Conservation (phyloP, 2,797 vertebrate species). For the Simalia tracyae region DNA sequence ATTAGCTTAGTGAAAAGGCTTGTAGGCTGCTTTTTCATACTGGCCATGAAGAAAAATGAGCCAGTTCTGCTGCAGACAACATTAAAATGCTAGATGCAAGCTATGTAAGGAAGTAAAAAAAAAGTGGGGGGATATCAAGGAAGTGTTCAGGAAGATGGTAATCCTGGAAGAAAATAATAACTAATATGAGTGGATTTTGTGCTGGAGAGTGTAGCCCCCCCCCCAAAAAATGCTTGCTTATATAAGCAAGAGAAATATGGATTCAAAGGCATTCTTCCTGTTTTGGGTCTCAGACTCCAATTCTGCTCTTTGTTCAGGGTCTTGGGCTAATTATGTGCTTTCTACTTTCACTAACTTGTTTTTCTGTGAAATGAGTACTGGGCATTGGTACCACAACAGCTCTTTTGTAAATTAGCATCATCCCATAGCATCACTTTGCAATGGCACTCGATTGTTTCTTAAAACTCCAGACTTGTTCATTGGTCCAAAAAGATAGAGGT, state of each 20-base stretch:
- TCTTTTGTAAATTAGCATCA: neutral
- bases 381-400: neutral
- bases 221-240: neutral
- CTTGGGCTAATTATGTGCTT: neutral
- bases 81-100: neutral
- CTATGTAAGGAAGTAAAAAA: neutral
- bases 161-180: neutral
- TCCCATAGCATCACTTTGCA: neutral
- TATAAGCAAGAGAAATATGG: neutral
- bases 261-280: neutral
- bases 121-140: neutral
- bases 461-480: neutral
- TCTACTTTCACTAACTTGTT: neutral
- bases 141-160: neutral
- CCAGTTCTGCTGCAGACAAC: neutral
- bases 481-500: neutral
- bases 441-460: neutral
- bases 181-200: neutral
- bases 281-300: neutral
- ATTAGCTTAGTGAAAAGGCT: neutral
- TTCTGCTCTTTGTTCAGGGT: neutral
- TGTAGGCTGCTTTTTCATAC: neutral
- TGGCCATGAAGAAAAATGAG: neutral
- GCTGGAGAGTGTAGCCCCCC: neutral
- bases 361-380: neutral